Conservation (phyloP, 1,140 invertebrate species). For the Pinna nobilis region DNA sequence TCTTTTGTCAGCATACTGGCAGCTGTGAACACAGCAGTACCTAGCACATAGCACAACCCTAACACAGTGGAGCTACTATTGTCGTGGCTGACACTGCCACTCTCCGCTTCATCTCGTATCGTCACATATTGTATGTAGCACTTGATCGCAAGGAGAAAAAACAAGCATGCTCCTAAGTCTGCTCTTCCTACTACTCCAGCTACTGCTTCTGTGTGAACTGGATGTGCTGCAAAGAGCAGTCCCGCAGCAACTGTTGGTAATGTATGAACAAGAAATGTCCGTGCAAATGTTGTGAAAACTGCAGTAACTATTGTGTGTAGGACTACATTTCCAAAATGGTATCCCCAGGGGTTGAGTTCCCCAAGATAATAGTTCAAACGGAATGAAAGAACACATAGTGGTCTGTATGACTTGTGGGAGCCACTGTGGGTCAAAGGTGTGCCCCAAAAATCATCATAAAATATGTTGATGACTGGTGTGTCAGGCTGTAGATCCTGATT, state of each 20-base stretch:
- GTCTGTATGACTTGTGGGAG: conserved; percentile 96
- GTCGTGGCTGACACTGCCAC: conserved; percentile 66
- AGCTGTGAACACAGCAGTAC: conserved; percentile 56
- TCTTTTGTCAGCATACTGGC: conserved; percentile 78
- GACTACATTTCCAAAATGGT: conserved; percentile 76
- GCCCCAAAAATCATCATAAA: conserved; percentile 98
- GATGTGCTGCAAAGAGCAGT: conserved; percentile 76
- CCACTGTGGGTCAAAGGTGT: conserved; percentile 95
- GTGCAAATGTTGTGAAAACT: conserved; percentile 67
- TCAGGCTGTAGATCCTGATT: conserved; percentile 94
- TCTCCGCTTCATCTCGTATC: conserved; percentile 39
- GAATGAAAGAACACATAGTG: conserved; percentile 94
- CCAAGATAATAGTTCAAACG: conserved; percentile 83
- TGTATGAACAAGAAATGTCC: conserved; percentile 48
- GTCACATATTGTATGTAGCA: conserved; percentile 80
- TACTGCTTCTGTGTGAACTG: conserved; percentile 84
- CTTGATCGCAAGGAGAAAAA: conserved; percentile 83
- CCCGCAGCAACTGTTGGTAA: conserved; percentile 79
- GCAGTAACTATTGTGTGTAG: conserved; percentile 72
- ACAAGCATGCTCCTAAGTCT: conserved; percentile 88
- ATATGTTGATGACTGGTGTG: conserved; percentile 92
- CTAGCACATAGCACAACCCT: conserved; percentile 49
- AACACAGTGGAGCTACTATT: conserved; percentile 53
- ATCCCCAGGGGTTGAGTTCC: conserved; percentile 75
- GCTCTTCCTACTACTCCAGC: conserved; percentile 84